These are phyloP conservation scores for Pomacea canaliculata DNA, from an alignment of 2,888 invertebrate genomes.

Conservation along the genomic window DNA sequence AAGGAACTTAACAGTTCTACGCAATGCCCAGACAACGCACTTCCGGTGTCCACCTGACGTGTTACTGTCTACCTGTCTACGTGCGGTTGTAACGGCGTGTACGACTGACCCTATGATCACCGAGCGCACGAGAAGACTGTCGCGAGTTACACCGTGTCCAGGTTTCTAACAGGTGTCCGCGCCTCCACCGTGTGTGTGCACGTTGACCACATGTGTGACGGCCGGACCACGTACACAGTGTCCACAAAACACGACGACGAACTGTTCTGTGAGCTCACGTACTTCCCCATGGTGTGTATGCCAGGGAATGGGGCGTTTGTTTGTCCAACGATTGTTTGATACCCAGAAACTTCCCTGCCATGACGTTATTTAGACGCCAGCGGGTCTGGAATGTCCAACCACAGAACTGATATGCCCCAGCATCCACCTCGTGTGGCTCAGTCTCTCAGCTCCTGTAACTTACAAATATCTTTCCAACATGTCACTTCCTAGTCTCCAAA, in stretches of 20 bases:
- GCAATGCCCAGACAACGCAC: conserved; percentile 25
- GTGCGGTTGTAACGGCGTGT: conserved; percentile 29
- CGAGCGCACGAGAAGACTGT: conserved; percentile 20
- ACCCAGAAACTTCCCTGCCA: no score
- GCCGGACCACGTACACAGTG: conserved; percentile 31
- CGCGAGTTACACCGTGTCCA: conserved; percentile 7
- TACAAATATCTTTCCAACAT: no score
- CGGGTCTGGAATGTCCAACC: no score
- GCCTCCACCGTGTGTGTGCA: conserved; percentile 25
- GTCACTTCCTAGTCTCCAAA: no score
- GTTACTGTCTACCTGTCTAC: conserved; percentile 30
- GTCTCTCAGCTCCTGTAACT: no score
- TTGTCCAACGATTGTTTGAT: neutral
- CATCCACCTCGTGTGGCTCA: no score
- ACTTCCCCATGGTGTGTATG: conserved; percentile 20
- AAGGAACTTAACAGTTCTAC: neutral
- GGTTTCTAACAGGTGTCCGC: conserved; percentile 27
- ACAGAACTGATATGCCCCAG: no score
- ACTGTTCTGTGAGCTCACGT: conserved; percentile 17
- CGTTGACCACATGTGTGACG: conserved; percentile 28
- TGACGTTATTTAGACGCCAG: no score
- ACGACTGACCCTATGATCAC: conserved; percentile 24
- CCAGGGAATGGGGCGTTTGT: conserved; percentile 20
- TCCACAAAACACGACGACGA: conserved; percentile 32
- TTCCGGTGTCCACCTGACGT: conserved; percentile 13